Base-by-base conservation (phyloP, 2,797 vertebrate genomes). In the Hipposideros larvatus region DNA sequence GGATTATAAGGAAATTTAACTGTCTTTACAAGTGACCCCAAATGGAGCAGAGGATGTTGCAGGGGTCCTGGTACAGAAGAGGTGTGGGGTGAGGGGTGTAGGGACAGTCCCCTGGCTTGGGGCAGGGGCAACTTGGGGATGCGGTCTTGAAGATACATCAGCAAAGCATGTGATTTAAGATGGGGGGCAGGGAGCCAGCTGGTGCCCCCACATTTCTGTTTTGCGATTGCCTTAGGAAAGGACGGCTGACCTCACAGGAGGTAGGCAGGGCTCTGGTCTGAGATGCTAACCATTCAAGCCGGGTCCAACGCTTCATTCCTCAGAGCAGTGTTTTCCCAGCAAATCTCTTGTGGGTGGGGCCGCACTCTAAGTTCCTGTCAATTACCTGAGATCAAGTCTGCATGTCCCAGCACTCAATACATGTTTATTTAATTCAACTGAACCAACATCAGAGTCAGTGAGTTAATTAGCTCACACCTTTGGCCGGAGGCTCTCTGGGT, bases 321-420 rank as follows among this genome's bases (percentile, higher is more conserved):
- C 43, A n/a, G 37, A 88, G 75, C 28, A 13, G 46, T 2, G 22
- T 21, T 73, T 16, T 73, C 48, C 1, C 6, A 0, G 43, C 11
- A 16, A 37, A 21, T 37, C 8, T 68, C 26, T 70, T 19, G 28
- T 26, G 86, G 34, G 3, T 7, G 22, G 46, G 13, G 68, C n/a
- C 4, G 1, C 4, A 37, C 16, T 24, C 43, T n/a, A 3, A 0
- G 53, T 24, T 73, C 46, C 55, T 24, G 59, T 37, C 16, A 11
- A 0, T 26, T 22, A 57, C 10, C 57, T 61, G 13, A 9, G 34
- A 5, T 53, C 0, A 18, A 43, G 63, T 46, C 19, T 41, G 18
- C 92, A 24, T 0, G 8, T 11, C 43, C 8, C 2, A 2, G 55
- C 4, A 2, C 43, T 24, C 34, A 2, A 2, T 0, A 8, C 11